Evolutionary conservation across 1,140 invertebrate genomes (phyloP), one percentile per base, ranked within the genome.

Genomic region (Oncopodura yosiiana): DNA sequence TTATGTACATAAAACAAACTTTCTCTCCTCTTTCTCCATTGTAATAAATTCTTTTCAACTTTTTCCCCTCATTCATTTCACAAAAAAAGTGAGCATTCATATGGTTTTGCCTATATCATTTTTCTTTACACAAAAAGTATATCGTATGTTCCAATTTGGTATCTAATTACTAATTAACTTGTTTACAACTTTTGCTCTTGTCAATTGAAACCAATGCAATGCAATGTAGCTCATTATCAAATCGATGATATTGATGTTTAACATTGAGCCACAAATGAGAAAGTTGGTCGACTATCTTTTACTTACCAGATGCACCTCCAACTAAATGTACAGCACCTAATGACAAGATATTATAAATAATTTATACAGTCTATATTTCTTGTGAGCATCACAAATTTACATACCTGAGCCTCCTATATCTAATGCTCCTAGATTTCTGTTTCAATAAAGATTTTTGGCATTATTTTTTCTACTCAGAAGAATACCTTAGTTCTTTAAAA

Each of bases 301-400:
- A 36, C 60, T 56, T 53, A 71, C 70, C 69, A 44, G 77, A 76
- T 3, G 70, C 67, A 29, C 79, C 80, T 67, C 89, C 91, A 48
- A 93, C 84, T 11, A 95, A 72, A 73, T 96, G 92, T 0, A 96
- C 90, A 9, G 85, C 84, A 8, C 89, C 87, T 14, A 87, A 89
- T 6, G n/a, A n/a, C n/a, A n/a, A n/a, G n/a, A 89, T 89, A 3
- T 88, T n/a, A n/a, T n/a, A n/a, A n/a, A n/a, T 88, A 43, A 91
- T 90, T 65, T 94, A 89, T 2, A 94, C 83, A 3, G 77, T 84
- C 1, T 88, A n/a, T n/a, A n/a, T n/a, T n/a, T n/a, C n/a, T n/a
- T n/a, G n/a, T n/a, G n/a, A n/a, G n/a, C n/a, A n/a, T n/a, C n/a
- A n/a, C n/a, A n/a, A n/a, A n/a, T n/a, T n/a, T n/a, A n/a, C n/a